A percentile compares a stretch with the other conserved stretches of the same genome.
Evolutionary conservation across 2,797 vertebrate species (phyloP).

Genomic region (Dromococcyx pavoninus): DNA sequence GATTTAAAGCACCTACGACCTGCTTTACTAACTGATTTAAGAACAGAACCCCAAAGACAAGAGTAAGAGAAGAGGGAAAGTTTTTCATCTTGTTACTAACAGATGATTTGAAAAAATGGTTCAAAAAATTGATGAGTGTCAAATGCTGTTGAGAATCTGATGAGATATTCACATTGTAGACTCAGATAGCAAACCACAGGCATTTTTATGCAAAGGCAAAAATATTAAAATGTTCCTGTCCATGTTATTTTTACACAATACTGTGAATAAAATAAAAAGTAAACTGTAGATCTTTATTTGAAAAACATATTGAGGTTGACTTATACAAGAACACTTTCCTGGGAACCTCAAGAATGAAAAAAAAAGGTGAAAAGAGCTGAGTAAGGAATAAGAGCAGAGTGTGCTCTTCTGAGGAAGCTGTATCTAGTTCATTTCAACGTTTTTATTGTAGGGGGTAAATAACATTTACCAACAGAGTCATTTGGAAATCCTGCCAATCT

Average conservation of each 20-base stretch:
- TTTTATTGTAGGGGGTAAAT: not conserved
- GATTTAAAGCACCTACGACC: not conserved
- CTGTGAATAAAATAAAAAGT: not conserved
- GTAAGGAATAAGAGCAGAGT: not conserved
- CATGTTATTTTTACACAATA: not conserved
- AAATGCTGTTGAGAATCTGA: not conserved
- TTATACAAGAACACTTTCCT: not conserved
- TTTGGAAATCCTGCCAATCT: not conserved
- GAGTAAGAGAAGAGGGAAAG: not conserved
- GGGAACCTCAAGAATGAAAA: not conserved
- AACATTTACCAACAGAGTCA: not conserved
- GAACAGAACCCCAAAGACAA: not conserved
- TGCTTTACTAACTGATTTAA: not conserved
- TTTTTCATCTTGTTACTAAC: not conserved
- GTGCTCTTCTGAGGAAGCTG: not conserved
- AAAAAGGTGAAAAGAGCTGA: not conserved
- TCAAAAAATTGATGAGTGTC: not conserved
- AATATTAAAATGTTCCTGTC: not conserved
- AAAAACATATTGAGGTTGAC: not conserved
- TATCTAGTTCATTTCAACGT: not conserved
- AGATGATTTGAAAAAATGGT: not conserved
- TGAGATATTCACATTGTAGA: not conserved
- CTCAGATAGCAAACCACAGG: not conserved
- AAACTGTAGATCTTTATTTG: not conserved
- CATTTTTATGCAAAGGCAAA: not conserved